Conservation (phyloP, 1,140 invertebrate species). For the Oryctes rhinoceros region DNA sequence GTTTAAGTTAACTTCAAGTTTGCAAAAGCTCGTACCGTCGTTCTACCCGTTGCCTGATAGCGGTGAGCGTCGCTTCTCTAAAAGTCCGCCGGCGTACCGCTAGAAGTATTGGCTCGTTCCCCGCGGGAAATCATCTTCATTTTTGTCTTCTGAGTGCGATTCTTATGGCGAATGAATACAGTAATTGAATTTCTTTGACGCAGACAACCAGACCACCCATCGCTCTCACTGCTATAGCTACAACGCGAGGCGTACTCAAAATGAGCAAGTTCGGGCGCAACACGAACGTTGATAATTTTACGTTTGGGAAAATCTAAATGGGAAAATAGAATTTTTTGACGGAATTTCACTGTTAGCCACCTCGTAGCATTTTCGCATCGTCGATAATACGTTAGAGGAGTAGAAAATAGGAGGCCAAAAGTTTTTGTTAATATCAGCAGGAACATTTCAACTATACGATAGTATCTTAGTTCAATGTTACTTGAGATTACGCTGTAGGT, state of each 20-base stretch:
- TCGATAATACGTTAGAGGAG: not conserved
- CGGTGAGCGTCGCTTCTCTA: not conserved
- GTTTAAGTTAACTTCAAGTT: constrained; percentile 24
- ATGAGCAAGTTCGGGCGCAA: constrained; percentile 16
- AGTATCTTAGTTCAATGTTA: too few relatives aligned
- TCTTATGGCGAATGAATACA: constrained; percentile 38
- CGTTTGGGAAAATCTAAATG: constrained; percentile 31
- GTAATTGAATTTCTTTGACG: constrained; percentile 41
- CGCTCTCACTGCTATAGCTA: constrained; percentile 1
- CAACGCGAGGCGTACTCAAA: not conserved
- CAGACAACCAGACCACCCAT: constrained; percentile 15
- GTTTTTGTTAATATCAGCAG: not conserved
- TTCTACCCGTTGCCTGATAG: not conserved
- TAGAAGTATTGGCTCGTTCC: constrained; percentile 34
- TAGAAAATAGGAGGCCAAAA: not conserved
- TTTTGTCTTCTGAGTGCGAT: constrained; percentile 40
- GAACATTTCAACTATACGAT: too few relatives aligned
- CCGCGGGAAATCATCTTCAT: constrained; percentile 41
- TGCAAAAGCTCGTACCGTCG: not conserved
- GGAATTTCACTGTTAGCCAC: constrained; percentile 4
- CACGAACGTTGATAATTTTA: constrained; percentile 27
- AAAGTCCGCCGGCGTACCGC: constrained; percentile 30
- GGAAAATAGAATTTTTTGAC: not conserved
- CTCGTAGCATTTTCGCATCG: not conserved
- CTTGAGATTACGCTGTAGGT: too few relatives aligned